These are phyloP conservation scores for Hiodon tergisus DNA, from an alignment of 2,113 vertebrate genomes.

Conservation along the genomic window DNA sequence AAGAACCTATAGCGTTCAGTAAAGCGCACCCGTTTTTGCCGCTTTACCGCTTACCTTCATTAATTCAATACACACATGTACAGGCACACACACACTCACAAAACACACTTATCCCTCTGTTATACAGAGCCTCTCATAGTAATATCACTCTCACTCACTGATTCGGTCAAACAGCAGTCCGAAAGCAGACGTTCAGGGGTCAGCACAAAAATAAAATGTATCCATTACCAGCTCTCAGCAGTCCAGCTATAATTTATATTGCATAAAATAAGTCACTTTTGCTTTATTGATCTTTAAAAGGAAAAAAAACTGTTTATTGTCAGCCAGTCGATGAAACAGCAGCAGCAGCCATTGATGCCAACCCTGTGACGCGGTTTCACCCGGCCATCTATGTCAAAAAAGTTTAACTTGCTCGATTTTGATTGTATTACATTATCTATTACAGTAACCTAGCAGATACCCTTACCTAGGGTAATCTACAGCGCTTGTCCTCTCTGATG, in stretches of 20 bases:
- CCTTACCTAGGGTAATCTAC: neutral
- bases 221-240: neutral
- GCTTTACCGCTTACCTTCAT: too few species aligned
- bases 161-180: neutral
- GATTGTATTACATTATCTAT: neutral
- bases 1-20: too few species aligned
- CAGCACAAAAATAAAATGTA: neutral
- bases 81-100: neutral
- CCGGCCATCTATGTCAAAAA: neutral
- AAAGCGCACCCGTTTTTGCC: too few species aligned
- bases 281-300: conserved; percentile 6
- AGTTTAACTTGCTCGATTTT: neutral
- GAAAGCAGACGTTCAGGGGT: neutral
- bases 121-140: neutral
- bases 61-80: neutral
- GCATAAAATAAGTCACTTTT: neutral
- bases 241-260: neutral
- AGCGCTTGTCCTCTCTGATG: neutral
- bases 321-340: neutral
- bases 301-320: conserved; percentile 2
- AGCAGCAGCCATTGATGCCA: neutral
- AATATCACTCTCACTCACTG: too few species aligned
- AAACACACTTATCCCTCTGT: neutral
- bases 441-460: neutral
- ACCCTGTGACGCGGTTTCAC: neutral